Percentiles rank a stretch among this genome's conserved stretches.
These are phyloP conservation scores for Drosophila navojoa DNA, from an alignment of 1,140 invertebrate genomes.

Conservation along the genomic window DNA sequence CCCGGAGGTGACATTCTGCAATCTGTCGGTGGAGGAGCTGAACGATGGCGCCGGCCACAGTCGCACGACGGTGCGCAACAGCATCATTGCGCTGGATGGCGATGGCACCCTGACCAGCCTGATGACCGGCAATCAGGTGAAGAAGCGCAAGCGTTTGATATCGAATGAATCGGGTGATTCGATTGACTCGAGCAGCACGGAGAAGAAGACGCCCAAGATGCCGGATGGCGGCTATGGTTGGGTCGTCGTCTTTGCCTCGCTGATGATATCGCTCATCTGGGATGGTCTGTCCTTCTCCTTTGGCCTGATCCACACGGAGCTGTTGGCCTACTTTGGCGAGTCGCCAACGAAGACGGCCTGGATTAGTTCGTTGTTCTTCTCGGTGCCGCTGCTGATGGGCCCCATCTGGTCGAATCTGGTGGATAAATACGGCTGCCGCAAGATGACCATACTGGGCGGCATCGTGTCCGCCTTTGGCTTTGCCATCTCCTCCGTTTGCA, in stretches of 20 bases:
- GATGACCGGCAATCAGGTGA: constrained; percentile 60
- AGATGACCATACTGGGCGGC: constrained; percentile 92
- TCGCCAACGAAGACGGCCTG: constrained; percentile 93
- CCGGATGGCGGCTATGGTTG: constrained; percentile 87
- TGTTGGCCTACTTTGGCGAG: constrained; percentile 92
- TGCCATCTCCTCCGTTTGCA: constrained; percentile 89
- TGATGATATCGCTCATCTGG: constrained; percentile 96
- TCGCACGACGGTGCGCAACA: constrained; percentile 51
- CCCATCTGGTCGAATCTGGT: constrained; percentile 89
- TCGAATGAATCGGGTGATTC: constrained; percentile 81
- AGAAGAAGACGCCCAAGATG: constrained; percentile 80
- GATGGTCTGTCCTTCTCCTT: constrained; percentile 97
- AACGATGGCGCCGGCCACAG: constrained; percentile 51
- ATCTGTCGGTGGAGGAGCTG: constrained; percentile 73
- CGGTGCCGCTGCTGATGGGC: constrained; percentile 93
- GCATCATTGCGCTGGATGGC: constrained; percentile 63
- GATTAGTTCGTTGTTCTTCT: constrained; percentile 94
- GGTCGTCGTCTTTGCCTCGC: constrained; percentile 93
- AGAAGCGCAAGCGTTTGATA: constrained; percentile 76
- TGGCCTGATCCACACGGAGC: constrained; percentile 94
- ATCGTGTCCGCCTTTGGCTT: constrained; percentile 91
- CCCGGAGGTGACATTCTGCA: constrained; percentile 80
- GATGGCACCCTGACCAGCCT: constrained; percentile 48
- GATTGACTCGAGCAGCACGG: constrained; percentile 70
- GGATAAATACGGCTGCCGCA: constrained; percentile 94